phyloP scores from a whole-genome alignment of 2,888 invertebrate species.

The Plagodis pulveraria region DNA sequence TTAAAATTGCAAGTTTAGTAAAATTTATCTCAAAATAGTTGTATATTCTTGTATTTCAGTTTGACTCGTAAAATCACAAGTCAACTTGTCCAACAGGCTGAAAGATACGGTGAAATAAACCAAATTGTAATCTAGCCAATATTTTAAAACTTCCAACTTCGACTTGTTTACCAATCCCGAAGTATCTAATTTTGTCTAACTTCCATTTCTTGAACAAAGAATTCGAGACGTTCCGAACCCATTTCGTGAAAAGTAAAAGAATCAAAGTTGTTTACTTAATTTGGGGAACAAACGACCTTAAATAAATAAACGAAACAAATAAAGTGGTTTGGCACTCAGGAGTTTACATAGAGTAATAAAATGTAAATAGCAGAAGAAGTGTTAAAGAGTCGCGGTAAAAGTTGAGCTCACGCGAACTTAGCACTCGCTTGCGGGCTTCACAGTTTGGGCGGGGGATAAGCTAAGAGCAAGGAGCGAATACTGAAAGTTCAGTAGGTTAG shows the following conservation, averaged over 20 bases:
- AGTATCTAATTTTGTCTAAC: constrained; percentile 27
- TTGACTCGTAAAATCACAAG: not conserved
- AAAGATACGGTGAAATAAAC: constrained; percentile 7
- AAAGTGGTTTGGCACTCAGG: constrained; percentile 60
- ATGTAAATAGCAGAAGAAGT: constrained; percentile 76
- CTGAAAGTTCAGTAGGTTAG: not conserved
- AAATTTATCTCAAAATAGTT: no score
- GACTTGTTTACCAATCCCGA: constrained; percentile 24
- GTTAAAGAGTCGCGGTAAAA: constrained; percentile 71
- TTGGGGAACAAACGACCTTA: constrained; percentile 49
- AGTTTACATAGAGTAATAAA: constrained; percentile 65
- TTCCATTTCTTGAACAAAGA: constrained; percentile 17
- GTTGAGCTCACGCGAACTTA: constrained; percentile 71
- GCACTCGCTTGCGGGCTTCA: constrained; percentile 60
- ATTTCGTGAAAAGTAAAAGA: constrained; percentile 32
- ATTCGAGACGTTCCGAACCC: constrained; percentile 16
- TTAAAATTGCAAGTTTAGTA: no score
- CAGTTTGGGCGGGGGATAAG: constrained; percentile 38
- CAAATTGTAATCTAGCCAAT: constrained; percentile 13
- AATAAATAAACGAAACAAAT: constrained; percentile 64
- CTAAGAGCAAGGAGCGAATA: constrained; percentile 30
- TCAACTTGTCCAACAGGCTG: not conserved
- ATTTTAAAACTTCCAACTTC: constrained; percentile 18
- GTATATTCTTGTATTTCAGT: not conserved
- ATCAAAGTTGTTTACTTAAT: constrained; percentile 51